Evolutionary conservation across 2,888 invertebrate genomes (phyloP), one percentile per base, ranked within the genome.

Genomic region (Lasioglossum malachurum): DNA sequence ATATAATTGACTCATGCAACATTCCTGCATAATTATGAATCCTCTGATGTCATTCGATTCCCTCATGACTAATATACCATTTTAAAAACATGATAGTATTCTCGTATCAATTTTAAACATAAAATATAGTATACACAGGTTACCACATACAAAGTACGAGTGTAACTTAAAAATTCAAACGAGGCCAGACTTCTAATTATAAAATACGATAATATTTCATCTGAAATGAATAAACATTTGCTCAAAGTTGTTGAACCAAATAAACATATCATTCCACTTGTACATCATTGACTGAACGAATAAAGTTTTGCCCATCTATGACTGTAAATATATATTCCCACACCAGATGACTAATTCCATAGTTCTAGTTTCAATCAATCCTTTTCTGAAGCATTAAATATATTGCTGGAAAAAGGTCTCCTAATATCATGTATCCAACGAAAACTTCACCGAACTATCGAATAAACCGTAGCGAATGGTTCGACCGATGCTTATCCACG

Each of bases 1-100:
- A 53, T 38, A 31, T 10, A 23, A 23, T 27, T 12, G 5, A 2
- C 12, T 8, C 23, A 2, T 41, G 12, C 16, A 84, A 78, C n/a
- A 84, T 78, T 75, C 69, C 19, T 69, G 49, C 49, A 53, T 78
- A 75, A 44, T 71, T 78, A 78, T 8, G 4, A 78, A 41, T 71
- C 75, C 23, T 41, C 46, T 49, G 74, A 75, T 46, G 73, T 75
- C 84, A 71, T 60, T 57, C 31, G 19, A 73, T 16, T 80, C 64
- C 4, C 19, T 23, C 19, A 72, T 85, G 72, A 87, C 12, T 80
- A 87, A 76, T 38, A 49, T 38, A 19, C 19, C 16, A 44, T 71
- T 41, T 75, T 78, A 74, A 67, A 76, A 31, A 76, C 44, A 73
- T 41, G 12, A 57, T 1, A 4, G 8, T 60, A 57, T 35, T 31